phyloP scores from a whole-genome alignment of 35 echinoderm and acorn worm genomes.

The Chiridota heheva region DNA sequence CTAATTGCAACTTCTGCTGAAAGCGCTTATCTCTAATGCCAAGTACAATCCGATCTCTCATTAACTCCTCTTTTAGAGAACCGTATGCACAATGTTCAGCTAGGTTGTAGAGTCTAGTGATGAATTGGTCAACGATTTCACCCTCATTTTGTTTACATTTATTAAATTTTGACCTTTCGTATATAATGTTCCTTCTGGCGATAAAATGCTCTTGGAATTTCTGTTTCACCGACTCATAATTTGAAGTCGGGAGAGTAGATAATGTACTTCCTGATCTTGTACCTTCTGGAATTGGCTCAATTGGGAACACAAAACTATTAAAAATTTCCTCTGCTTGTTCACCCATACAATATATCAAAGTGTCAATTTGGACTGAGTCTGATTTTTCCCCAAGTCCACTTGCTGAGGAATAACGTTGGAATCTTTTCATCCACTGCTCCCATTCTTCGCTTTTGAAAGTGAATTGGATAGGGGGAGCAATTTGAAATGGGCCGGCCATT shows the following conservation, averaged over 20 bases:
- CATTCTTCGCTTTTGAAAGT: slow-evolving; percentile 6
- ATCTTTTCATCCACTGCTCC: slow-evolving; percentile 26
- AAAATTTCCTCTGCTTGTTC: slow-evolving; percentile 15
- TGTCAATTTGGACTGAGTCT: neutral
- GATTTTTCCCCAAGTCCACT: slow-evolving; percentile 19
- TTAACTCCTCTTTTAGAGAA: neutral
- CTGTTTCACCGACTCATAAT: neutral
- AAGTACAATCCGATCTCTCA: slow-evolving; percentile 16
- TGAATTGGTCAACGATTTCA: neutral
- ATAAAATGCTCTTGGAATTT: slow-evolving; percentile 17
- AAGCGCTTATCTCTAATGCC: neutral
- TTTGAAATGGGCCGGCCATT: neutral
- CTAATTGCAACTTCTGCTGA: slow-evolving; percentile 9
- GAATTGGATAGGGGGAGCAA: neutral
- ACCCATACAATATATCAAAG: neutral
- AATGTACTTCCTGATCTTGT: neutral
- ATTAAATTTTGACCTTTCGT: neutral
- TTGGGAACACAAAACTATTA: neutral
- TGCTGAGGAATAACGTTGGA: slow-evolving; percentile 10
- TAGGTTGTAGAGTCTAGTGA: neutral
- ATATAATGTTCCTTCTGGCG: neutral
- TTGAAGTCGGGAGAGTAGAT: neutral
- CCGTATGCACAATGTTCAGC: neutral
- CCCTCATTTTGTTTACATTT: neutral
- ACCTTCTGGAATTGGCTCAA: neutral